Evolutionary conservation across 2,113 vertebrate genomes (phyloP).

Genomic region (Mus musculus): GRCm39 chr3:95908501-95909000

Average conservation of each 20-base stretch:
- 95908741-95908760: conserved; percentile 71
- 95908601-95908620: conserved; percentile 27
- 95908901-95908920: conserved; percentile 59
- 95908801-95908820: conserved; percentile 73
- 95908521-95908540: not conserved
- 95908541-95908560: not conserved
- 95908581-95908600: not conserved
- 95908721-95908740: conserved; percentile 74
- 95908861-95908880: conserved; percentile 68
- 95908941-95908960: conserved; percentile 22
- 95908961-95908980: conserved; percentile 12
- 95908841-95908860: conserved; percentile 73
- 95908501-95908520: not conserved
- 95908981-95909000: not conserved
- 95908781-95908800: conserved; percentile 75
- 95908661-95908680: conserved; percentile 28
- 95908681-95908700: conserved; percentile 51
- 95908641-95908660: conserved; percentile 41
- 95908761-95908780: conserved; percentile 75
- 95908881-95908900: conserved; percentile 57
- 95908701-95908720: conserved; percentile 60
- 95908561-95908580: not conserved
- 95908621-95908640: conserved; percentile 25
- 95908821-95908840: conserved; percentile 66
- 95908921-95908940: conserved; percentile 63